These are phyloP conservation scores for Amblyornis subalaris DNA, from an alignment of 2,113 vertebrate genomes.

Conservation along the genomic window DNA sequence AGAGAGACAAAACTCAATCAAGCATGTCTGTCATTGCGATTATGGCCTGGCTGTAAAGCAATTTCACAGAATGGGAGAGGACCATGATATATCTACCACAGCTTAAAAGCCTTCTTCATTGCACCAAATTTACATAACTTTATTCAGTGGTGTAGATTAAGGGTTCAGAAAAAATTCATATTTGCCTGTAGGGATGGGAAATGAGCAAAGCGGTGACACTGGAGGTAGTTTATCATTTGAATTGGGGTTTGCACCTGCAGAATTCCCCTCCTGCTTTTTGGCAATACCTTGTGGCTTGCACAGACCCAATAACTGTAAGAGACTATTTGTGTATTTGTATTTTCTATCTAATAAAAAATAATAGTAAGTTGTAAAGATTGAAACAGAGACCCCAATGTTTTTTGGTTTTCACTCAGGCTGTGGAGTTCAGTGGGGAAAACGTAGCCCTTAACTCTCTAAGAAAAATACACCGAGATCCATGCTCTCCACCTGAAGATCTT, in stretches of 20 bases:
- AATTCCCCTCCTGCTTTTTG: not conserved
- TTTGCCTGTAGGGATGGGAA: not conserved
- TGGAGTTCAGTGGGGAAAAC: not conserved
- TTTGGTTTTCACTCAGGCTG: not conserved
- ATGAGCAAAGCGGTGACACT: not conserved
- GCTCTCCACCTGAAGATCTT: not conserved
- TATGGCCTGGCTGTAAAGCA: constrained; percentile 43
- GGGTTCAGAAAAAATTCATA: not conserved
- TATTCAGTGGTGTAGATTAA: not conserved
- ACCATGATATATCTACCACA: not conserved
- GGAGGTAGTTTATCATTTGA: not conserved
- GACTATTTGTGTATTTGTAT: not conserved
- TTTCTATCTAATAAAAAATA: not conserved
- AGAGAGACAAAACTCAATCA: constrained; percentile 56
- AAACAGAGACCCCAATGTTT: not conserved
- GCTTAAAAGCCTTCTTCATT: constrained; percentile 3
- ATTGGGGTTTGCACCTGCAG: not conserved
- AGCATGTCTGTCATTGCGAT: constrained; percentile 21
- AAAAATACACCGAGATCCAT: not conserved
- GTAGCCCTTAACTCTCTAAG: not conserved
- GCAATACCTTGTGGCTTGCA: not conserved
- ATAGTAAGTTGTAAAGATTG: not conserved
- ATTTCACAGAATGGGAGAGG: constrained; percentile 28
- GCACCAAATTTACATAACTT: constrained; percentile 25
- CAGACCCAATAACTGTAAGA: not conserved